Evolutionary conservation across 2,797 vertebrate genomes (phyloP).

Genomic region (Pteropus rufus): DNA sequence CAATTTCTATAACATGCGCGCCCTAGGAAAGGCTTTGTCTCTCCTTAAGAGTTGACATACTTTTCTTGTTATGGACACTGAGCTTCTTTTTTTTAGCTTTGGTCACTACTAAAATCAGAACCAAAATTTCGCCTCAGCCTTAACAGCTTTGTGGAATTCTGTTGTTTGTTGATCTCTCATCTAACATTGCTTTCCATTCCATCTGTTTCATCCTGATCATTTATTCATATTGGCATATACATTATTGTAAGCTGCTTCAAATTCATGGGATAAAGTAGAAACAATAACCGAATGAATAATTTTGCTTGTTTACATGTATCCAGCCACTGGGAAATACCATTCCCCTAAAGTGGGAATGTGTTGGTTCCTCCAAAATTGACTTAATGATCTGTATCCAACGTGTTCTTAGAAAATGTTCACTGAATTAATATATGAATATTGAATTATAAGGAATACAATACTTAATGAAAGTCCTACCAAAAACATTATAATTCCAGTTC

Average conservation of each 20-base stretch:
- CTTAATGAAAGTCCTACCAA: background rate
- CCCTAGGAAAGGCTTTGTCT: background rate
- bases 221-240: background rate
- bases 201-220: background rate
- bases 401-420: background rate
- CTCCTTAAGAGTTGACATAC: background rate
- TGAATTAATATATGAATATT: background rate
- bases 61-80: background rate
- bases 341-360: background rate
- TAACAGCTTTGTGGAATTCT: background rate
- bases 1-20: background rate
- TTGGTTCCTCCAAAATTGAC: background rate
- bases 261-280: background rate
- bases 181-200: background rate
- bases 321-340: background rate
- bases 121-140: background rate
- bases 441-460: background rate
- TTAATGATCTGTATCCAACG: background rate
- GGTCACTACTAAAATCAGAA: background rate
- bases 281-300: background rate
- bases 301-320: background rate
- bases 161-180: background rate
- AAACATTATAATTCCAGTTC: slow-evolving; percentile 6
- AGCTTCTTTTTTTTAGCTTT: background rate
- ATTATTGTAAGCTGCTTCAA: background rate